Evolutionary conservation across 2,113 vertebrate species (phyloP), one percentile per base, ranked within the genome.

Genomic region (Heterochromis multidens): DNA sequence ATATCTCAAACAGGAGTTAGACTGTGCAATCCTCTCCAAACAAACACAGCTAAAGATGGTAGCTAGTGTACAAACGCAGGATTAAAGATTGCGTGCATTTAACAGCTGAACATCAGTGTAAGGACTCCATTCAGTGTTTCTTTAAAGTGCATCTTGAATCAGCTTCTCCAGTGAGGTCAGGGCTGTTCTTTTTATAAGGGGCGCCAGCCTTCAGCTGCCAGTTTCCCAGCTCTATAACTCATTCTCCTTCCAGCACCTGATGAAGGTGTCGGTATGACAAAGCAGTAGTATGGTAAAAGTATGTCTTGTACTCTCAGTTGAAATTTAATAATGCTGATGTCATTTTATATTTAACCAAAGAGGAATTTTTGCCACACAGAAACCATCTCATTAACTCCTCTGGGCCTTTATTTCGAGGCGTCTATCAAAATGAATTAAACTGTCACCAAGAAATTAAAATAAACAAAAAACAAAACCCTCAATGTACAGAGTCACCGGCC

Each of bases 91-190:
- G 79, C 63, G 40, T 84, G 52, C 40, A 58, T 25, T 19, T 77
- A 77, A 77, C 6, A 13, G 52, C 40, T 84, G 40, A 13, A 76
- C 19, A 35, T 79, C 23, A 14, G 35, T 43, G 21, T 80, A 17
- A 21, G n/a, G 8, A 25, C 60, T 82, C 77, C 54, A 76, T 86
- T 89, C 83, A 79, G 23, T n/a, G 12, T 86, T 81, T 88, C 76
- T 84, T n/a, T n/a, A 33, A 8, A 79, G 57, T 62, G 77, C 61
- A 82, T 84, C 82, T 89, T 70, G 81, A 85, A 80, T 85, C 11
- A 19, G 56, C 49, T 77, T 67, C 56, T 77, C 25, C 10, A 54
- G 35, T 85, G 59, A 88, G 81, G 86, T 93, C 86, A 89, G 35
- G 80, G 62, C 67, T 86, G 62, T 72, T 72, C 70, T 87, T 89